Conservation (phyloP, 2,113 vertebrate genomes). For the Mustela nigripes region DNA sequence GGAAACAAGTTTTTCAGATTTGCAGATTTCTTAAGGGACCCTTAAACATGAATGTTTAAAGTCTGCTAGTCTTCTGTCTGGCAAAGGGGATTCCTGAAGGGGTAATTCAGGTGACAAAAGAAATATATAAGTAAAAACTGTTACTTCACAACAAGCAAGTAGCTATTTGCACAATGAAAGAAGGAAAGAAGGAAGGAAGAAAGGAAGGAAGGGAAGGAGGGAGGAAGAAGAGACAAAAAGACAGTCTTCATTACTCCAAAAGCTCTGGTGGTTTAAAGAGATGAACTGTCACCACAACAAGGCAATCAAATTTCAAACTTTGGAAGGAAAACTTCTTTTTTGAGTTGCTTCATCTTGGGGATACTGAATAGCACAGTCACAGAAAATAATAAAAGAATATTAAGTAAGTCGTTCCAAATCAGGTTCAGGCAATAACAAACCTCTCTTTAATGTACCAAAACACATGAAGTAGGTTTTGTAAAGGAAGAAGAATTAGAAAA, state of each 20-base stretch:
- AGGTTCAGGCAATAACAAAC: slow-evolving; percentile 11
- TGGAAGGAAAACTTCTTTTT: background rate
- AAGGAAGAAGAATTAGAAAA: slow-evolving; percentile 5
- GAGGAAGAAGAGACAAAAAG: background rate
- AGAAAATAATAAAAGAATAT: slow-evolving; percentile 52
- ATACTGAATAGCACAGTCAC: background rate
- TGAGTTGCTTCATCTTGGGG: background rate
- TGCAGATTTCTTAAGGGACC: background rate
- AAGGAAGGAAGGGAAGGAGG: too few species aligned
- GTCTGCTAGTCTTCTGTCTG: background rate
- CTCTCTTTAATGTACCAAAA: slow-evolving; percentile 18
- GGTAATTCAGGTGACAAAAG: slow-evolving; percentile 37
- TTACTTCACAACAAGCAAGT: background rate
- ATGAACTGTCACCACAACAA: background rate
- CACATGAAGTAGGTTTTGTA: background rate
- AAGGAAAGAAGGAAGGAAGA: too few species aligned
- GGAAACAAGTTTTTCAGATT: slow-evolving; percentile 34
- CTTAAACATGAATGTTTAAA: background rate
- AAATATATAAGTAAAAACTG: background rate
- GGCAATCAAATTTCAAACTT: slow-evolving; percentile 1
- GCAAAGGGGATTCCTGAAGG: background rate
- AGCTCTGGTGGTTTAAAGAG: background rate
- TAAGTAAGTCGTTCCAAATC: background rate
- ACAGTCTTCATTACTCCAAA: background rate
- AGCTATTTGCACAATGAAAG: background rate